phyloP scores from a whole-genome alignment of 2,113 vertebrate genomes.

The Ibidorhyncha struthersii region DNA sequence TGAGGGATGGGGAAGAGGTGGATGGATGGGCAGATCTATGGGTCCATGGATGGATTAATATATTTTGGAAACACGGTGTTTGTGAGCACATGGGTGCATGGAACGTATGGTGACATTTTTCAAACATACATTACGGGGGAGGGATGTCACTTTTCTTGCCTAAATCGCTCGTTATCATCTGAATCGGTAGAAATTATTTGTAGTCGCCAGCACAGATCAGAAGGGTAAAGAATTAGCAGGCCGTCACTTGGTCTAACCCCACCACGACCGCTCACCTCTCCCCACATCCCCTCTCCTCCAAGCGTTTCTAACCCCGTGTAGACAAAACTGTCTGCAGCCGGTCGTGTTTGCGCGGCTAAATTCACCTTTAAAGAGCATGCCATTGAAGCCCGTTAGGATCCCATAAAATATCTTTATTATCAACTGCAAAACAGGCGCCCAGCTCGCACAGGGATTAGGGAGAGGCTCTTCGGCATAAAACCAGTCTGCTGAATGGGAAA shows the following conservation, averaged over 20 bases:
- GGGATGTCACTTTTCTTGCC: neutral
- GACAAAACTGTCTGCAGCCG: neutral
- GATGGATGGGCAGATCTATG: neutral
- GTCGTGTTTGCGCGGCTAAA: neutral
- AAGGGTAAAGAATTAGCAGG: neutral
- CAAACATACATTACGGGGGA: accelerated
- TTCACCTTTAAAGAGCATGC: neutral
- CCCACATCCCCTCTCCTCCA: neutral
- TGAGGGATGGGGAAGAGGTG: neutral
- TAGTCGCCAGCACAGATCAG: neutral
- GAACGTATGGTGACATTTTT: accelerated
- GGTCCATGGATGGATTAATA: neutral
- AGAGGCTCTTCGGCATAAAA: neutral
- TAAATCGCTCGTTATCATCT: neutral
- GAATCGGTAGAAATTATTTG: neutral
- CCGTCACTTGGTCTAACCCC: neutral
- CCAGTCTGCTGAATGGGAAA: neutral
- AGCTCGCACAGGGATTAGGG: neutral
- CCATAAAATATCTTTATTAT: neutral
- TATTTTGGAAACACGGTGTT: neutral
- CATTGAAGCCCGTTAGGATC: neutral
- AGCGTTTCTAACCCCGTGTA: accelerated
- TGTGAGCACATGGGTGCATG: accelerated
- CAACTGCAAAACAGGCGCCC: neutral
- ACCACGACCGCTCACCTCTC: neutral